Evolutionary conservation across 2,888 invertebrate genomes (phyloP).

Genomic region (Leptinotarsa juncta): DNA sequence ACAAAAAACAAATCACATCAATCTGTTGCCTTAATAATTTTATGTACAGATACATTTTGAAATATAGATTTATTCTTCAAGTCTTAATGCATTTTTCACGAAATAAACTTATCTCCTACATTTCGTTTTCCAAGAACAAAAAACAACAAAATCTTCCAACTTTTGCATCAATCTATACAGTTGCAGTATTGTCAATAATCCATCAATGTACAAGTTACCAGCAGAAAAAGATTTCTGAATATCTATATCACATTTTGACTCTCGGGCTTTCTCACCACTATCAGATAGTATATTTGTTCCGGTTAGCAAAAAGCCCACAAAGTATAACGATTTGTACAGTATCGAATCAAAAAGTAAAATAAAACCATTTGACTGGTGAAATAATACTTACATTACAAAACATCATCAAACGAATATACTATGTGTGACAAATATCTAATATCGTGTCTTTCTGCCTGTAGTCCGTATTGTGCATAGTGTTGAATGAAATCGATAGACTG

Average conservation of each 20-base stretch:
- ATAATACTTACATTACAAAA: slow-evolving; percentile 48
- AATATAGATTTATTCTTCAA: not conserved
- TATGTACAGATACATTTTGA: slow-evolving; percentile 12
- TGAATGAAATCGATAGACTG: slow-evolving; percentile 69
- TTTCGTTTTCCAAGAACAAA: not conserved
- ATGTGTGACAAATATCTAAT: slow-evolving; percentile 63
- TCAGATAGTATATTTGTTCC: slow-evolving; percentile 12
- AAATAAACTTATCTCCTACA: not conserved
- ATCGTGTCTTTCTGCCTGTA: slow-evolving; percentile 62
- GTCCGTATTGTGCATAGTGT: slow-evolving; percentile 70
- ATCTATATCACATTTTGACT: slow-evolving; percentile 22
- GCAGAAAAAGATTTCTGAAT: slow-evolving; percentile 24
- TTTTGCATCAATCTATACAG: slow-evolving; percentile 30
- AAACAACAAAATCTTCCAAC: slow-evolving; percentile 5
- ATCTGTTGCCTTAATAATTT: slow-evolving; percentile 6
- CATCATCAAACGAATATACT: slow-evolving; percentile 51
- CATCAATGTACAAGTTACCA: slow-evolving; percentile 41
- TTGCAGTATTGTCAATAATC: slow-evolving; percentile 47
- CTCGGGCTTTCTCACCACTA: slow-evolving; percentile 11
- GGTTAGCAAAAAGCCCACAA: slow-evolving; percentile 1
- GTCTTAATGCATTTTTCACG: too few species aligned
- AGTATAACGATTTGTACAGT: slow-evolving; percentile 28
- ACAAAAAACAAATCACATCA: not conserved
- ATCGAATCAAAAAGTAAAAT: slow-evolving; percentile 18
- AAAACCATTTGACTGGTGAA: slow-evolving; percentile 26